Evolutionary conservation across 2,888 invertebrate species (phyloP).

Genomic region (Drosophila gaucha): DNA sequence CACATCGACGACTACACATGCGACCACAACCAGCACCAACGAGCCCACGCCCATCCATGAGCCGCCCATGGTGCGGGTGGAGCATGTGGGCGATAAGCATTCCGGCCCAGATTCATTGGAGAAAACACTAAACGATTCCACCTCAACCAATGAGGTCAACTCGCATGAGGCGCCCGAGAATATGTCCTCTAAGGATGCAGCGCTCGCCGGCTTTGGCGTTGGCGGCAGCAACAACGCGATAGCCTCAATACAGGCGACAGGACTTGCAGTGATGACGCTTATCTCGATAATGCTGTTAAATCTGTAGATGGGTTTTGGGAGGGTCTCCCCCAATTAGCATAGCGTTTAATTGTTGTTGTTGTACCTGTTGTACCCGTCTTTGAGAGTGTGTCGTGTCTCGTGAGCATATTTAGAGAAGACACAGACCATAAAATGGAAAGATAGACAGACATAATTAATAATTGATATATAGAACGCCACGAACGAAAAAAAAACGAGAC

Average conservation of each 20-base stretch:
- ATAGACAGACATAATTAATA: constrained; percentile 42
- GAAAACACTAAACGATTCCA: constrained; percentile 75
- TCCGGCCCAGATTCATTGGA: constrained; percentile 80
- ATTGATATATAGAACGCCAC: constrained; percentile 30
- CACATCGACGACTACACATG: constrained; percentile 86
- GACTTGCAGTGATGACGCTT: constrained; percentile 37
- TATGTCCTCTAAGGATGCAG: constrained; percentile 76
- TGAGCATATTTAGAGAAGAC: constrained; percentile 3
- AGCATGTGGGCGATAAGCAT: constrained; percentile 75
- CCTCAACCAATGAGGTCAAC: constrained; percentile 70
- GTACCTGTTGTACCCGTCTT: constrained; percentile 84
- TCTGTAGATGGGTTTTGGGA: constrained; percentile 61
- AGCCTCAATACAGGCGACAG: constrained; percentile 30
- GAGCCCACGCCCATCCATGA: constrained; percentile 85
- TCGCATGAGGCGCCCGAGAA: constrained; percentile 81
- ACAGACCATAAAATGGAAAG: constrained; percentile 22
- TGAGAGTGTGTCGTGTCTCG: constrained; percentile 47
- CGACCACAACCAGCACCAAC: constrained; percentile 86
- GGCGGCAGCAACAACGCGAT: constrained; percentile 8
- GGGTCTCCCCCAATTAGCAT: constrained; percentile 70
- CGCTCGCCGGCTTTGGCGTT: constrained; percentile 69
- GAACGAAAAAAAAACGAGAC: constrained; percentile 5
- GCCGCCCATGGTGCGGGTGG: constrained; percentile 83
- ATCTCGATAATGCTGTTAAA: constrained; percentile 40
- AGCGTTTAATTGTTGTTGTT: constrained; percentile 83